Evolutionary conservation across 2,888 invertebrate genomes (phyloP).

Genomic region (Hypselothyrea guttata): DNA sequence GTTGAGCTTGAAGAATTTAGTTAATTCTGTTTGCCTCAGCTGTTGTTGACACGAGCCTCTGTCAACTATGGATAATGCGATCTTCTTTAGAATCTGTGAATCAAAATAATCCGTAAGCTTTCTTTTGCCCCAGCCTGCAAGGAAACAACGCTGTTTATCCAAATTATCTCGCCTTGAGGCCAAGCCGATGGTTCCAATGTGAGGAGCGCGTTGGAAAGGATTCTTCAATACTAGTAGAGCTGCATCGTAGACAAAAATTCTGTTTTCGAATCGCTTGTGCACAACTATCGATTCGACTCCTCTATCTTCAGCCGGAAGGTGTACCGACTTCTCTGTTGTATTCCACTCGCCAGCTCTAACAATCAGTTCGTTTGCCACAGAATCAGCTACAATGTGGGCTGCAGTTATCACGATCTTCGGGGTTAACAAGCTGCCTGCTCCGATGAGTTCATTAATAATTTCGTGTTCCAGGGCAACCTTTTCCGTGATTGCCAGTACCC

Average conservation of each 20-base stretch:
- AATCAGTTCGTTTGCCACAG: background rate
- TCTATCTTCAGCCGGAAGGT: background rate
- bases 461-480: too few species aligned
- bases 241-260: background rate
- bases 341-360: slow-evolving; percentile 5
- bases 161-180: background rate
- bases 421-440: background rate
- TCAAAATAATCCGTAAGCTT: background rate
- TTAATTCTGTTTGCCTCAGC: background rate
- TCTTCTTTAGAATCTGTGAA: background rate
- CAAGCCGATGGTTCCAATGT: slow-evolving; percentile 1
- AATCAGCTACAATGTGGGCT: background rate
- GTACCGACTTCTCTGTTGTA: background rate
- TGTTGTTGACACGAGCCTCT: background rate
- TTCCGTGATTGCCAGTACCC: background rate
- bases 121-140: background rate
- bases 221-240: background rate
- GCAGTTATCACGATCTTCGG: background rate
- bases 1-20: background rate
- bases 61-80: background rate
- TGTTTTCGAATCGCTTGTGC: background rate
- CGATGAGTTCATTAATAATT: too few species aligned
- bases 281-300: background rate
- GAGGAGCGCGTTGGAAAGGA: background rate
- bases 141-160: background rate